Conservation (phyloP, 53 echinoderm and acorn worm genomes). For the Arbacia lixula region DNA sequence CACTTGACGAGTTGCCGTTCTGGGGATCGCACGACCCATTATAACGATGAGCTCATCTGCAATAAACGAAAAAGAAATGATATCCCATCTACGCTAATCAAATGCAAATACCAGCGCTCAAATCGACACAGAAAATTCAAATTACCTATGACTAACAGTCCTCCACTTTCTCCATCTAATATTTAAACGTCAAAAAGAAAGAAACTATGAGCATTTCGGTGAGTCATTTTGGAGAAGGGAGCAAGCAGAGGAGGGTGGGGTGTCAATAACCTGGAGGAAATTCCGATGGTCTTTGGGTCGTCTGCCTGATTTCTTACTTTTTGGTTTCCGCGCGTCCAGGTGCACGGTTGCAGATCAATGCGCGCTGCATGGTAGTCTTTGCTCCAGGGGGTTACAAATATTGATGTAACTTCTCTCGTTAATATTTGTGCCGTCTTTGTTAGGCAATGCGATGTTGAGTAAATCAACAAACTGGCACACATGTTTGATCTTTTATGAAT, state of each 20-base stretch:
- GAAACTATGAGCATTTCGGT: slow-evolving; percentile 18
- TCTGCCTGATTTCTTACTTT: not conserved
- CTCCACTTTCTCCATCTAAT: slow-evolving; percentile 52
- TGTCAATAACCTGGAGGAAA: slow-evolving; percentile 36
- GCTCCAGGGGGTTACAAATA: too few relatives aligned
- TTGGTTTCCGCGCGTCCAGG: slow-evolving; percentile 7
- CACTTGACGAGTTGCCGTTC: slow-evolving; percentile 30
- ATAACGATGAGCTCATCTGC: slow-evolving; percentile 17
- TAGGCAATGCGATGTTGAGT: too few relatives aligned
- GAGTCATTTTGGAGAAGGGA: slow-evolving; percentile 32
- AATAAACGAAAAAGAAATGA: slow-evolving; percentile 28
- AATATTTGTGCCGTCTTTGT: too few relatives aligned
- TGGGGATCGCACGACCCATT: not conserved
- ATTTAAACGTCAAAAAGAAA: slow-evolving; percentile 45
- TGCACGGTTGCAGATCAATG: not conserved
- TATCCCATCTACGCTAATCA: slow-evolving; percentile 17
- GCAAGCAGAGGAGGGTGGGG: not conserved
- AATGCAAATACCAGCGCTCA: slow-evolving; percentile 31
- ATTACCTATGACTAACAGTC: slow-evolving; percentile 43
- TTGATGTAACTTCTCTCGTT: too few relatives aligned
- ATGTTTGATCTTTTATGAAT: too few relatives aligned
- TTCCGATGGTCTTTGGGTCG: slow-evolving; percentile 17
- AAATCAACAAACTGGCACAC: too few relatives aligned
- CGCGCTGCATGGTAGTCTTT: not conserved
- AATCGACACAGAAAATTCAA: slow-evolving; percentile 46